A percentile compares a stretch with the other conserved stretches of the same genome.
Evolutionary conservation across 1,140 invertebrate genomes (phyloP).

Genomic region (Drosophila ercepeae): DNA sequence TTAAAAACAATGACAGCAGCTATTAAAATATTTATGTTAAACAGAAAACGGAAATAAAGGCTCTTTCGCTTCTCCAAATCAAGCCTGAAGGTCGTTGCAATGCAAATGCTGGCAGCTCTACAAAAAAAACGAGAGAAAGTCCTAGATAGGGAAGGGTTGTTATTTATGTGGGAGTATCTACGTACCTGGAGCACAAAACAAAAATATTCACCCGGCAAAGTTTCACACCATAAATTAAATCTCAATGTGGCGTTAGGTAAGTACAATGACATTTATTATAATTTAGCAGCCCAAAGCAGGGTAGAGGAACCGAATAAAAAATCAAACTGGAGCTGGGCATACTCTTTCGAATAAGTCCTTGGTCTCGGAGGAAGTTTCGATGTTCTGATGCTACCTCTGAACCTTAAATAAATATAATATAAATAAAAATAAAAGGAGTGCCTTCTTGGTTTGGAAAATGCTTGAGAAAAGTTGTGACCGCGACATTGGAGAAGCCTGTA

Average conservation of each 20-base stretch:
- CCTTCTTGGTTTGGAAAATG: background rate
- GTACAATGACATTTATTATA: slow-evolving; percentile 78
- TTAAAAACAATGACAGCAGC: slow-evolving; percentile 50
- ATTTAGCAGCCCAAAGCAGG: slow-evolving; percentile 48
- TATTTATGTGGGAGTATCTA: slow-evolving; percentile 26
- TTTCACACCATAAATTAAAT: slow-evolving; percentile 77
- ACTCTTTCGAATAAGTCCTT: too few relatives aligned
- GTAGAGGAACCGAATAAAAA: background rate
- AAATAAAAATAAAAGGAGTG: background rate
- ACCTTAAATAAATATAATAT: background rate
- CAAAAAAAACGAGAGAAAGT: background rate
- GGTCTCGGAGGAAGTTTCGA: too few relatives aligned
- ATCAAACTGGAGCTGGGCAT: slow-evolving; percentile 2
- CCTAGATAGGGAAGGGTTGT: slow-evolving; percentile 14
- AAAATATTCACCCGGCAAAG: slow-evolving; percentile 43
- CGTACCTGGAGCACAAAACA: background rate
- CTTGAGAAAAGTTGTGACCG: background rate
- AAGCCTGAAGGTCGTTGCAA: slow-evolving; percentile 31
- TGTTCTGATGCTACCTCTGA: too few relatives aligned
- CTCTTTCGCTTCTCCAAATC: background rate
- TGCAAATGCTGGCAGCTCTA: slow-evolving; percentile 23
- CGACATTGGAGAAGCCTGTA: slow-evolving; percentile 57
- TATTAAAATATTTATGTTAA: slow-evolving; percentile 49
- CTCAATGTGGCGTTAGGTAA: slow-evolving; percentile 60
- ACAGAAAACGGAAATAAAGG: slow-evolving; percentile 15